A percentile compares a stretch with the other conserved stretches of the same genome.
phyloP scores from a whole-genome alignment of 1,140 invertebrate species.

The Drosophila melanogaster region Release_6_plus_ISO1_MT NC_004354.4:14917001-14917500 shows the following conservation, averaged over 20 bases:
- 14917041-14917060: slow-evolving; percentile 88
- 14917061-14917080: slow-evolving; percentile 81
- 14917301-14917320: slow-evolving; percentile 77
- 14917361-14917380: slow-evolving; percentile 61
- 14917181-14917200: slow-evolving; percentile 88
- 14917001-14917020: slow-evolving; percentile 89
- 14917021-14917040: slow-evolving; percentile 87
- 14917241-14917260: slow-evolving; percentile 73
- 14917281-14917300: slow-evolving; percentile 85
- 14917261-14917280: slow-evolving; percentile 84
- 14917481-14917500: slow-evolving; percentile 48
- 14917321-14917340: slow-evolving; percentile 71
- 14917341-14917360: slow-evolving; percentile 75
- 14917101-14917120: slow-evolving; percentile 84
- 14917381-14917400: slow-evolving; percentile 74
- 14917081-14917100: slow-evolving; percentile 84
- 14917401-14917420: slow-evolving; percentile 69
- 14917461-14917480: slow-evolving; percentile 81
- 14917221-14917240: slow-evolving; percentile 86
- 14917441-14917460: slow-evolving; percentile 58
- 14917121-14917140: slow-evolving; percentile 85
- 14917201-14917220: slow-evolving; percentile 93
- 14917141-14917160: slow-evolving; percentile 85
- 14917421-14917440: slow-evolving; percentile 56
- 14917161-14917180: slow-evolving; percentile 88